Evolutionary conservation across 1,140 invertebrate species (phyloP).

Genomic region (Neodiprion lecontei): DNA sequence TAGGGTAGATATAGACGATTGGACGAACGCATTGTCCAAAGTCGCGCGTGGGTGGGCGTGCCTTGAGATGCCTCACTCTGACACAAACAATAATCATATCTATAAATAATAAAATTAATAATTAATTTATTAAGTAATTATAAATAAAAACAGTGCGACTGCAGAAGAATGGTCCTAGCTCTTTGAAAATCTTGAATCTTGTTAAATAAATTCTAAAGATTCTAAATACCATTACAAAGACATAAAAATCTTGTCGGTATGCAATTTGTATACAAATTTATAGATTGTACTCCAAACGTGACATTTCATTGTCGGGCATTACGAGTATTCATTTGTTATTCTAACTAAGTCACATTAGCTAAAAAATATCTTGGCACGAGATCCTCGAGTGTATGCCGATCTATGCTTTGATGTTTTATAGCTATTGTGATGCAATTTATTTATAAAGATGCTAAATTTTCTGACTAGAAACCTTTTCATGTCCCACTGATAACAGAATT

Average conservation of each 20-base stretch:
- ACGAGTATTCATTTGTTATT: background rate
- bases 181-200: slow-evolving; percentile 6
- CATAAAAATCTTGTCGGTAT: background rate
- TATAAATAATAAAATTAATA: slow-evolving; percentile 28
- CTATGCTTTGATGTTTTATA: background rate
- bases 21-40: slow-evolving; percentile 15
- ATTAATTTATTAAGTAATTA: slow-evolving; percentile 10
- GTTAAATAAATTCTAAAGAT: slow-evolving; percentile 2
- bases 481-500: slow-evolving; percentile 9
- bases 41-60: slow-evolving; percentile 39
- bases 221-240: background rate
- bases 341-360: background rate
- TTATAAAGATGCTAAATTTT: slow-evolving; percentile 4
- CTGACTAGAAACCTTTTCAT: slow-evolving; percentile 7
- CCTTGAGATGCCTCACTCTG: slow-evolving; percentile 53
- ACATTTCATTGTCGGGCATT: background rate
- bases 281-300: background rate
- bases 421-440: background rate
- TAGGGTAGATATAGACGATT: slow-evolving; percentile 6
- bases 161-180: background rate
- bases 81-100: slow-evolving; percentile 56
- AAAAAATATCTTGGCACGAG: background rate
- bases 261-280: slow-evolving; percentile 3
- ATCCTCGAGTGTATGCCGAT: too few relatives aligned
- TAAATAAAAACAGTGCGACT: background rate